Evolutionary conservation across 1,140 invertebrate genomes (phyloP).

Genomic region (Orius insidiosus): DNA sequence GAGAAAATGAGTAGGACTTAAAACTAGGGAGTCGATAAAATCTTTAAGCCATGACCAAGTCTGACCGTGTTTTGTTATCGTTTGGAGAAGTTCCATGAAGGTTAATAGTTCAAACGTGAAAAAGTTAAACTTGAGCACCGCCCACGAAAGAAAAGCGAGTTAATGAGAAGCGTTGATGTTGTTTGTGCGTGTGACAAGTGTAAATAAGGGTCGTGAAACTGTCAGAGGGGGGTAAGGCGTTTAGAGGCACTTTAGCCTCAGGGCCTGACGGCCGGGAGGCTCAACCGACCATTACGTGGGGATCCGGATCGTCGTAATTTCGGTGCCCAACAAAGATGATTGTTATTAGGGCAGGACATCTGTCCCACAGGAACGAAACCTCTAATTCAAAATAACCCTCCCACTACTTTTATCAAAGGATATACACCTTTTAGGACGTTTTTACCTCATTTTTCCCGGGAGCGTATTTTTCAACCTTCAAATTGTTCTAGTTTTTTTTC

Average conservation of each 20-base stretch:
- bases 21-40: no score
- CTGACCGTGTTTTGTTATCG: no score
- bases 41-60: no score
- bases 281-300: background rate
- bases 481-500: background rate
- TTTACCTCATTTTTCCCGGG: background rate
- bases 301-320: background rate
- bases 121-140: no score
- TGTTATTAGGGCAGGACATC: slow-evolving; percentile 8
- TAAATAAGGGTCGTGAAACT: slow-evolving; percentile 3
- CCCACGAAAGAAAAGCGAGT: no score
- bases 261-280: background rate
- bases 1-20: no score
- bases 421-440: background rate
- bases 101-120: no score
- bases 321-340: background rate
- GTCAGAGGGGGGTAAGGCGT: background rate
- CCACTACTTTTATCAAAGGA: background rate
- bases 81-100: no score
- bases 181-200: slow-evolving; percentile 6
- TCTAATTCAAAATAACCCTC: background rate
- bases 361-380: slow-evolving; percentile 4
- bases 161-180: slow-evolving; percentile 3
- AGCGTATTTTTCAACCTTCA: background rate
- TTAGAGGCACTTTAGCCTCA: slow-evolving; percentile 1